phyloP scores from a whole-genome alignment of 2,888 invertebrate genomes.

The Panopea generosa region DNA sequence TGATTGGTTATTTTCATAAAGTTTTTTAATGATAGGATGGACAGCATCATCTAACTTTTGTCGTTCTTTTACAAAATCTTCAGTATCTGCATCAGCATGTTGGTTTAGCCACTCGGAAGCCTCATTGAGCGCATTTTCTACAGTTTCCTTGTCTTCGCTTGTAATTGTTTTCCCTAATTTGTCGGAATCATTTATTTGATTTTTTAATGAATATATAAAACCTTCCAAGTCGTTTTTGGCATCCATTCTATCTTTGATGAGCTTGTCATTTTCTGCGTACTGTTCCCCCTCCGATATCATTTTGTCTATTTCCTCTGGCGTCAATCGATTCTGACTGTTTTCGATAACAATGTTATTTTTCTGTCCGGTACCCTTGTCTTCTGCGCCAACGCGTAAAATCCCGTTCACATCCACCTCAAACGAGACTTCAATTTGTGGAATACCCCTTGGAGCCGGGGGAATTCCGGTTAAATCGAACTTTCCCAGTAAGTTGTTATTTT shows the following conservation, averaged over 20 bases:
- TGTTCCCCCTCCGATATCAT: conserved; percentile 99
- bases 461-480: conserved; percentile 99
- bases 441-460: conserved; percentile 90
- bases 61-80: conserved; percentile 97
- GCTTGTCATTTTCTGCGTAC: conserved; percentile 99
- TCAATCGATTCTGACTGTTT: conserved; percentile 98
- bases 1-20: conserved; percentile 91
- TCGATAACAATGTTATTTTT: conserved; percentile 99
- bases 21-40: conserved; percentile 97
- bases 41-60: conserved; percentile 97
- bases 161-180: conserved; percentile 96
- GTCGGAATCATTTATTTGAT: conserved; percentile 98
- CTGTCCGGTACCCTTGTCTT: conserved; percentile 99
- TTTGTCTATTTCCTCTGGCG: conserved; percentile 98
- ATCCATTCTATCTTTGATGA: conserved; percentile 93
- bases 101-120: conserved; percentile 99
- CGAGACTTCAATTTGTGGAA: conserved; percentile 86
- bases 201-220: conserved; percentile 98
- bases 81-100: conserved; percentile 96
- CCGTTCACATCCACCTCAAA: conserved; percentile 87
- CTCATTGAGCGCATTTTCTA: conserved; percentile 97
- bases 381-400: conserved; percentile 91
- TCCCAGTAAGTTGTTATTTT: conserved; percentile 99
- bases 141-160: conserved; percentile 96
- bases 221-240: conserved; percentile 97